Conservation (phyloP, 2,797 vertebrate species). For the Moxostoma hubbsi region DNA sequence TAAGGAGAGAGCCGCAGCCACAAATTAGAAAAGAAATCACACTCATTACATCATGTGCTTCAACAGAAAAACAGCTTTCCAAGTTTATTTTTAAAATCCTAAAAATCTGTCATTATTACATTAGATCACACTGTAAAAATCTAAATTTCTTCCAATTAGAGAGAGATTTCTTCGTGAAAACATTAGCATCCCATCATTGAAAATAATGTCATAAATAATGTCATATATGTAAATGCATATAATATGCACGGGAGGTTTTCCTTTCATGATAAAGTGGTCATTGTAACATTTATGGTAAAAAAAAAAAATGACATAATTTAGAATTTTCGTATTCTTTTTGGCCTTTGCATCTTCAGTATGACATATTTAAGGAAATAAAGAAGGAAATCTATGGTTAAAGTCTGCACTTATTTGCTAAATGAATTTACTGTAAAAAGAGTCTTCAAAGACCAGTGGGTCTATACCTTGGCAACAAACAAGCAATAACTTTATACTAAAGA, state of each 20-base stretch:
- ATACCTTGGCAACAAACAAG: constrained; percentile 75
- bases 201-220: not conserved
- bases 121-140: not conserved
- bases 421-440: too few species aligned
- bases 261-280: not conserved
- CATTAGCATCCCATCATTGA: not conserved
- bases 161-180: not conserved
- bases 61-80: not conserved
- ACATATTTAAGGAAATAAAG: not conserved
- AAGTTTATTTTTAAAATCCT: constrained; percentile 25
- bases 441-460: constrained; percentile 59
- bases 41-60: not conserved
- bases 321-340: constrained; percentile 18
- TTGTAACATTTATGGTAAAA: not conserved
- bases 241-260: not conserved
- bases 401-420: not conserved
- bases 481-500: not conserved
- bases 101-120: constrained; percentile 11
- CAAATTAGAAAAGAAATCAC: constrained; percentile 1
- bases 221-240: not conserved
- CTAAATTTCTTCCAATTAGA: not conserved
- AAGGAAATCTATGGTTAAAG: not conserved
- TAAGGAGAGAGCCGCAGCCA: not conserved
- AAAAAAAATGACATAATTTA: constrained; percentile 3
- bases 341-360: constrained; percentile 17